These are phyloP conservation scores for Schizopygopsis pylzovi DNA, from an alignment of 2,797 vertebrate genomes.

Conservation along the genomic window DNA sequence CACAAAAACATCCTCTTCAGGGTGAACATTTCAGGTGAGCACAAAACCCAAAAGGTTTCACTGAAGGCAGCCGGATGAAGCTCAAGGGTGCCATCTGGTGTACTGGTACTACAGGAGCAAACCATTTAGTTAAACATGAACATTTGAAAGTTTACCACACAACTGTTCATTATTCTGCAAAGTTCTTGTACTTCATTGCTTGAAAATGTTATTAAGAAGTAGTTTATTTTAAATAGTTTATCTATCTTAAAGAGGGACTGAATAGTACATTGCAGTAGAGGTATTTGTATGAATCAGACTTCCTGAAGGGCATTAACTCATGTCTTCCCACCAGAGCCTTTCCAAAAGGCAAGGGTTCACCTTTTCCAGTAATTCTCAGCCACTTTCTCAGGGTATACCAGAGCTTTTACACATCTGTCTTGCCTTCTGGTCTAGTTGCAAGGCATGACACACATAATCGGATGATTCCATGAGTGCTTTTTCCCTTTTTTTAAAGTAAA, in stretches of 20 bases:
- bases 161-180: not conserved
- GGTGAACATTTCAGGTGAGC: conserved; percentile 8
- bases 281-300: conserved; percentile 46
- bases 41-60: conserved; percentile 19
- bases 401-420: not conserved
- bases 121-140: not conserved
- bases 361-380: conserved; percentile 64
- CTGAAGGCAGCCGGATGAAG: conserved; percentile 55
- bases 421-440: not conserved
- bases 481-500: not conserved
- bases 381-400: not conserved
- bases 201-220: not conserved
- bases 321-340: conserved; percentile 62
- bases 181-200: not conserved
- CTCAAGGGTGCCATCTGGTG: conserved; percentile 80
- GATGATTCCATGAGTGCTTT: not conserved
- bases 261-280: not conserved
- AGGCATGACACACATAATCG: not conserved
- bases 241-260: not conserved
- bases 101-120: conserved; percentile 20
- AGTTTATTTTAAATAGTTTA: not conserved
- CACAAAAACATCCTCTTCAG: not conserved
- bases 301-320: conserved; percentile 69
- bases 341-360: conserved; percentile 24
- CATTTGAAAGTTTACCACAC: not conserved